Evolutionary conservation across 2,888 invertebrate genomes (phyloP).

Genomic region (Athalia cordata): DNA sequence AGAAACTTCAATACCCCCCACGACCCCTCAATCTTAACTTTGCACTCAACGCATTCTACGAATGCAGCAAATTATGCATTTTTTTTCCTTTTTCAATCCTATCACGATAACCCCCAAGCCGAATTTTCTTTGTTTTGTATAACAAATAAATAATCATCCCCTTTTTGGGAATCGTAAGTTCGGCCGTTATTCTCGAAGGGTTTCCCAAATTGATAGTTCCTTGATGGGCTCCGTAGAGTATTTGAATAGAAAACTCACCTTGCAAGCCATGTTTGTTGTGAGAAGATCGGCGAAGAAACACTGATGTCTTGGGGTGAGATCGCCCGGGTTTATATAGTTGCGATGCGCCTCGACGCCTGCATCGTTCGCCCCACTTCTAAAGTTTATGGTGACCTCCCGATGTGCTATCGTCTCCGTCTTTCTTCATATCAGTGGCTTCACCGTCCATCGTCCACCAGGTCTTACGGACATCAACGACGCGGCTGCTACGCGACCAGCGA

Average conservation of each 20-base stretch:
- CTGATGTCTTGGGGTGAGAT: slow-evolving; percentile 65
- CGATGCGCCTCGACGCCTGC: slow-evolving; percentile 53
- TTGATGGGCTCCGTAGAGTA: background rate
- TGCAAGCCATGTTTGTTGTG: slow-evolving; percentile 64
- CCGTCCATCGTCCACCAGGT: slow-evolving; percentile 35
- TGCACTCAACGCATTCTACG: no score
- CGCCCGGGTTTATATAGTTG: slow-evolving; percentile 64
- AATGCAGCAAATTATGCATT: no score
- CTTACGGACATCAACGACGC: slow-evolving; percentile 52
- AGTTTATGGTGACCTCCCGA: slow-evolving; percentile 42
- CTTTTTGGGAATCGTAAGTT: background rate
- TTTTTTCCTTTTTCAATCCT: no score
- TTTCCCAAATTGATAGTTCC: background rate
- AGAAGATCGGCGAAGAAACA: slow-evolving; percentile 62
- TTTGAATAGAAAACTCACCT: slow-evolving; percentile 56
- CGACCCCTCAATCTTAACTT: no score
- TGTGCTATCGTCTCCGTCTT: slow-evolving; percentile 49
- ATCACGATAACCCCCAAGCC: background rate
- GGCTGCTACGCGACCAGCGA: slow-evolving; percentile 56
- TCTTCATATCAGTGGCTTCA: slow-evolving; percentile 60
- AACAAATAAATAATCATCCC: no score
- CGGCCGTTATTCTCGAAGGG: background rate
- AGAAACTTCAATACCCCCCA: background rate
- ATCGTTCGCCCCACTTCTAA: slow-evolving; percentile 54
- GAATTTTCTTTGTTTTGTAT: no score